These are phyloP conservation scores for Zaprionus inermis DNA, from an alignment of 1,140 invertebrate genomes.

Conservation along the genomic window DNA sequence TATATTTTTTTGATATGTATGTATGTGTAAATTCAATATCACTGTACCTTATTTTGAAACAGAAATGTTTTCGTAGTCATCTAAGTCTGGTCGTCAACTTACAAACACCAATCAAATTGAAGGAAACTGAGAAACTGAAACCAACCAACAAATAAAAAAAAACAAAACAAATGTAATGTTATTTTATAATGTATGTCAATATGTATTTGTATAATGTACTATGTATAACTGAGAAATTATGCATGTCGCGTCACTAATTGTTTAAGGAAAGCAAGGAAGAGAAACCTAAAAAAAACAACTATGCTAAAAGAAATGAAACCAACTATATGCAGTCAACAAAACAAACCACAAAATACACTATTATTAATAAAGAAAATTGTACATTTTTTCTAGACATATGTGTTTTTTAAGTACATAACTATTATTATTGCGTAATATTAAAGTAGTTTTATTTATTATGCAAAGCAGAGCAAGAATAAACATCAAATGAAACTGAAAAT, in stretches of 20 bases:
- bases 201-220: slow-evolving; percentile 19
- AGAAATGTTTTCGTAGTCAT: slow-evolving; percentile 72
- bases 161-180: slow-evolving; percentile 39
- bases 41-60: slow-evolving; percentile 81
- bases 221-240: slow-evolving; percentile 32
- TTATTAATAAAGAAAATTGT: slow-evolving; percentile 54
- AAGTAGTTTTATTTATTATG: slow-evolving; percentile 77
- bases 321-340: slow-evolving; percentile 34
- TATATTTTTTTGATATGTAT: slow-evolving; percentile 29
- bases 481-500: slow-evolving; percentile 35
- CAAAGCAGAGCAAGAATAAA: slow-evolving; percentile 50
- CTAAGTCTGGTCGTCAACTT: slow-evolving; percentile 75
- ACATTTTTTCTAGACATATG: slow-evolving; percentile 49
- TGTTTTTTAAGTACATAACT: slow-evolving; percentile 53
- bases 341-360: slow-evolving; percentile 52
- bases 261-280: slow-evolving; percentile 43
- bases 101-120: slow-evolving; percentile 46
- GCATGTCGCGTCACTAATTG: slow-evolving; percentile 63
- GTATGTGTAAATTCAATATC: slow-evolving; percentile 54
- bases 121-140: slow-evolving; percentile 42
- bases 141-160: slow-evolving; percentile 48
- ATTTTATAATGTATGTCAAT: slow-evolving; percentile 37
- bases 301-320: neutral
- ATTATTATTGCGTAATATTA: slow-evolving; percentile 76
- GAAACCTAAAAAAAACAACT: slow-evolving; percentile 43